Evolutionary conservation across 1,140 invertebrate genomes (phyloP), one percentile per base, ranked within the genome.

Genomic region (Dendroctonus valens): DNA sequence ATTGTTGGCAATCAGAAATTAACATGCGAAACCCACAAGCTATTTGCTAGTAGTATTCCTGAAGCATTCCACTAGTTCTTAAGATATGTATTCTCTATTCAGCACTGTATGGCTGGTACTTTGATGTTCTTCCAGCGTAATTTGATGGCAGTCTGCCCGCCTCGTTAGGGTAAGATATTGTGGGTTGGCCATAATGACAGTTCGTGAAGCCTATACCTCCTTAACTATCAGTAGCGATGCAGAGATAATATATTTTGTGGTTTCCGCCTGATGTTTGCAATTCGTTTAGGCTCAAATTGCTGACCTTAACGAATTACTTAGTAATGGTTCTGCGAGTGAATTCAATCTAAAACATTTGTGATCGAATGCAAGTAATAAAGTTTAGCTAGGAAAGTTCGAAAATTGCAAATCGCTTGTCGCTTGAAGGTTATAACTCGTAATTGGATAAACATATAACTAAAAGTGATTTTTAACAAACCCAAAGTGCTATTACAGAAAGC

Each of bases 191-290:
- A 26, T 72, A 72, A 72, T 69, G 71, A 72, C 71, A 72, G 70
- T 70, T 65, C 69, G 69, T 66, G 67, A 71, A 69, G 68, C 68
- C 68, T 40, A 58, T 58, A 39, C 67, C 62, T 15, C 59, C 59
- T 67, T 69, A 67, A 68, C 69, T 69, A 73, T 73, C 72, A 72
- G 70, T 64, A 63, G 67, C 68, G 73, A 73, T 73, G 73, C 72
- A 68, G 66, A 69, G 70, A 70, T 58, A 58, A 73, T 64, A 55
- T 51, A 51, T 64, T 46, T 55, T 15, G 41, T 60, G 65, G 61
- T 67, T 63, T n/a, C 26, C 39, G 51, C 7, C 12, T 58, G 55
- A 40, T 58, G 55, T 58, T 41, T 58, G 38, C 38, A 58, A 58
- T 58, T 12, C 44, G 44, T 58, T 41, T 7, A 6, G 11, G 6